Evolutionary conservation across 2,113 vertebrate genomes (phyloP).

Genomic region (Lanius collurio): DNA sequence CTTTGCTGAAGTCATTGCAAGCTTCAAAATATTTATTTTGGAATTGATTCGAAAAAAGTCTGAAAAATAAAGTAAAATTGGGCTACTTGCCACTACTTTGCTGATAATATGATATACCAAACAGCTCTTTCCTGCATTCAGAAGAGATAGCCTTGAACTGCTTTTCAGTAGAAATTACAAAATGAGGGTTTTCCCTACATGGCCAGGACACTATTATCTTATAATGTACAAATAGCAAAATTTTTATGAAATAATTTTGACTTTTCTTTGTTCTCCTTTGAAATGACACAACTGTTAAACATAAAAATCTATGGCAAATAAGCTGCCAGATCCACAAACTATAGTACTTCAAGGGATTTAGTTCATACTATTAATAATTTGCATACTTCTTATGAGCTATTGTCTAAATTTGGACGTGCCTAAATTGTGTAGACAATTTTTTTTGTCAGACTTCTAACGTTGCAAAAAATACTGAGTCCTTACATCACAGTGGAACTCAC

Average conservation of each 20-base stretch:
- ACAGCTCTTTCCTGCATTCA: not conserved
- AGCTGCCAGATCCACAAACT: not conserved
- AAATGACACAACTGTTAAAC: not conserved
- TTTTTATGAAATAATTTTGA: not conserved
- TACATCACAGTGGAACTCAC: not conserved
- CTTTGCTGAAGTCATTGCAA: not conserved
- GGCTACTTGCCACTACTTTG: not conserved
- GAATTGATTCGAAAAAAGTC: not conserved
- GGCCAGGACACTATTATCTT: not conserved
- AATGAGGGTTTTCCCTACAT: not conserved
- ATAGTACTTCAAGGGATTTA: not conserved
- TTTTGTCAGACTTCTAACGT: not conserved
- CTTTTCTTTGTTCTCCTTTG: not conserved
- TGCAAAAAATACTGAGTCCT: not conserved
- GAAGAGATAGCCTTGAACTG: not conserved
- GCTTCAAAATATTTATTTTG: slow-evolving; percentile 10
- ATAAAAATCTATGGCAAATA: not conserved
- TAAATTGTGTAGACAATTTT: not conserved
- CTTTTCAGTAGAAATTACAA: not conserved
- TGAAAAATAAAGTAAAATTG: not conserved
- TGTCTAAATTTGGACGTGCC: not conserved
- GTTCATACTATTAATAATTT: not conserved
- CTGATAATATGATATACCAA: not conserved
- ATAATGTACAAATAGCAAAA: not conserved
- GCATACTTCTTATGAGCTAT: not conserved